Percentiles rank a stretch among this genome's conserved stretches.
phyloP scores from a whole-genome alignment of 2,113 vertebrate species.

The Oncorhynchus gorbuscha region DNA sequence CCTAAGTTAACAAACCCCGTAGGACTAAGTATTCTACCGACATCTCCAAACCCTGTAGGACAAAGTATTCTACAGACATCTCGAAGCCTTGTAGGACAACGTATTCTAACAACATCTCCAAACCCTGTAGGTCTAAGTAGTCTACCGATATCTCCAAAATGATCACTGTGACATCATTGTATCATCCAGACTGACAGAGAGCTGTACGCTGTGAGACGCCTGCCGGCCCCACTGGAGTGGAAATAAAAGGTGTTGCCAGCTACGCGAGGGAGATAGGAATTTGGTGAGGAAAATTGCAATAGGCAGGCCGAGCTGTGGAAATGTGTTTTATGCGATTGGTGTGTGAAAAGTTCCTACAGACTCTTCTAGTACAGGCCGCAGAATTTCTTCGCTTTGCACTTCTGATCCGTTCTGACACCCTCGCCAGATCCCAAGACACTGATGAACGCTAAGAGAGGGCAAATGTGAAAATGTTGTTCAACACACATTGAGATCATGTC shows the following conservation, averaged over 20 bases:
- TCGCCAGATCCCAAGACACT: not conserved
- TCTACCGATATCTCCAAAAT: not conserved
- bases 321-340: not conserved
- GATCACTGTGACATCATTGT: constrained; percentile 1
- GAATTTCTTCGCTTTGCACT: not conserved
- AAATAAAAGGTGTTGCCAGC: constrained; percentile 26
- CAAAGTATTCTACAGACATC: too few relatives aligned
- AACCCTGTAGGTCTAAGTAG: not conserved
- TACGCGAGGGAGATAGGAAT: constrained; percentile 1
- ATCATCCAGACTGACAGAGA: not conserved
- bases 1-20: too few relatives aligned
- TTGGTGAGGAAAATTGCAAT: not conserved
- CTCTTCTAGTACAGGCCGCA: not conserved
- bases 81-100: too few relatives aligned
- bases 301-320: not conserved
- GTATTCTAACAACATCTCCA: too few relatives aligned
- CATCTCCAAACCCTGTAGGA: too few relatives aligned
- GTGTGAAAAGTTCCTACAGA: constrained; percentile 7
- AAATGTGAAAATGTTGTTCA: not conserved
- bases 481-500: not conserved
- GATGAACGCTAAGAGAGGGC: not conserved
- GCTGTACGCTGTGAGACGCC: not conserved
- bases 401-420: not conserved
- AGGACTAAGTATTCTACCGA: too few relatives aligned
- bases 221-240: constrained; percentile 1